Evolutionary conservation across 2,888 invertebrate species (phyloP), one percentile per base, ranked within the genome.

Genomic region (Nymphalis c-album): DNA sequence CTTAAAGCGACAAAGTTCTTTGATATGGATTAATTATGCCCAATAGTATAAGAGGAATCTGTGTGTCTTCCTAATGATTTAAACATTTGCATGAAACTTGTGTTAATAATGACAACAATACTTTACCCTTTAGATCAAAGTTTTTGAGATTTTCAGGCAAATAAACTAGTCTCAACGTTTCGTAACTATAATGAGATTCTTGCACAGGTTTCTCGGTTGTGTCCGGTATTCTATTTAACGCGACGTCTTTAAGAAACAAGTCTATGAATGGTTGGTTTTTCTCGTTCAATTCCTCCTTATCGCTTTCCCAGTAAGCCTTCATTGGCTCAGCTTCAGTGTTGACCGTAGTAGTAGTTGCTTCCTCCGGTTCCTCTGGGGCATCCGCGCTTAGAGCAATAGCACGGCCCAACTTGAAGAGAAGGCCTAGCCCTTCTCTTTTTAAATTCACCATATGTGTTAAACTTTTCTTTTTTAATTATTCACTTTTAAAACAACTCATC

Each of bases 261-360:
- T 93, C 92, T 77, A 88, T 86, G 69, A 83, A 88, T 47, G 80
- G 81, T 78, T 86, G 85, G 73, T 91, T 85, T 64, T 83, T 85
- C 70, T 85, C 83, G 67, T 77, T 74, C 50, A 84, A 78, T 70
- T 84, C 77, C 77, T 84, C 74, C 77, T 86, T 87, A 73, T 93
- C 91, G 74, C 82, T 83, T 76, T 91, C 90, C 93, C 93, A 93
- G 78, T 92, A 93, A 66, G 83, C 87, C 83, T 81, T 84, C 88
- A 87, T 89, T 88, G 88, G 89, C 76, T 86, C 85, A 72, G 78
- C 77, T 79, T 82, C 78, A 68, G 78, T 74, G 63, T 80, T 75
- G 63, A 71, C 74, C 48, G 76, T 73, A 40, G 79, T 70, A 63
- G 77, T 70, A 68, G 71, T 66, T 63, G 70, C 68, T 72, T 80